Evolutionary conservation across 2,113 vertebrate species (phyloP).

Genomic region (Petrocephalus zakoni): DNA sequence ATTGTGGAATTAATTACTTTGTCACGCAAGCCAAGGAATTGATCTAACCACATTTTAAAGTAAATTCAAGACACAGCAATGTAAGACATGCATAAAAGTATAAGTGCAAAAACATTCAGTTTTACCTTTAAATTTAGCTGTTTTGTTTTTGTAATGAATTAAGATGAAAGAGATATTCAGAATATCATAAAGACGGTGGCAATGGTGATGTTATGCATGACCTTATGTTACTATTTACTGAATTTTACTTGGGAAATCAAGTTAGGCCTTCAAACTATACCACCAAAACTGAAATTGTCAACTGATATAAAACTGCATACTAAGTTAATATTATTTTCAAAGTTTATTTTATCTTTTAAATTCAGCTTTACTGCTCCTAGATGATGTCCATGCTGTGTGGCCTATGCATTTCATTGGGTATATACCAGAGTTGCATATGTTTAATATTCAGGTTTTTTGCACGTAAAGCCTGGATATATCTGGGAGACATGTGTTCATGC

Average conservation of each 20-base stretch:
- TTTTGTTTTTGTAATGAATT: not conserved
- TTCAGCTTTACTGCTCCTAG: not conserved
- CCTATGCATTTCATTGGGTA: not conserved
- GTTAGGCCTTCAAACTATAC: not conserved
- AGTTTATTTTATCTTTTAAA: not conserved
- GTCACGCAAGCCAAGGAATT: not conserved
- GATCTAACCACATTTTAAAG: not conserved
- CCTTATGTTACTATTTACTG: not conserved
- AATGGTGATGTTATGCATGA: not conserved
- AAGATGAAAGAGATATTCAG: not conserved
- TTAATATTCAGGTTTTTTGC: not conserved
- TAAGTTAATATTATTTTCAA: not conserved
- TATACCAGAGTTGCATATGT: not conserved
- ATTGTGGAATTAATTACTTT: not conserved
- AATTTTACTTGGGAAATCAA: not conserved
- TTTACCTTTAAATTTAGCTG: not conserved
- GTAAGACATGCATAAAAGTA: not conserved
- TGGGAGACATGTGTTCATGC: not conserved
- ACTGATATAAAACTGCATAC: not conserved
- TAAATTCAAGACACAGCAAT: not conserved
- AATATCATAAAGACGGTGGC: not conserved
- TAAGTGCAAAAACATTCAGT: not conserved
- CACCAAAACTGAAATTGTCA: not conserved
- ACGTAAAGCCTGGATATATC: not conserved
- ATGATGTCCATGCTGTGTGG: not conserved